Evolutionary conservation across 1,140 invertebrate genomes (phyloP).

Genomic region (Heliconius melpomene): DNA sequence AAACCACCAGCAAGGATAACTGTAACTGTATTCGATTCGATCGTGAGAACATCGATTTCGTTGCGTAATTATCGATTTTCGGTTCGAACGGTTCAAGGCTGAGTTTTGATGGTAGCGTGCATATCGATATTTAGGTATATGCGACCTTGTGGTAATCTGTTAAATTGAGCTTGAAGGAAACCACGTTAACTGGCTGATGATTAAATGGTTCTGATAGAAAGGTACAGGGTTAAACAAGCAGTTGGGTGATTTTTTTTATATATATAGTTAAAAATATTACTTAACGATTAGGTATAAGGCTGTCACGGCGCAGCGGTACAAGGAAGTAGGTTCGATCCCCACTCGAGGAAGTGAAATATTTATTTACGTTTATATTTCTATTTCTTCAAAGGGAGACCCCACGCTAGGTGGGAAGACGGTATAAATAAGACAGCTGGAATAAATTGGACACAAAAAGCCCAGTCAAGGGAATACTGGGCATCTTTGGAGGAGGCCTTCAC

Average conservation of each 20-base stretch:
- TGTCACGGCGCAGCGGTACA: too few species aligned
- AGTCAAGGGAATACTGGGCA: too few species aligned
- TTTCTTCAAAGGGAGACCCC: too few species aligned
- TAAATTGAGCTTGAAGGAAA: slow-evolving; percentile 66
- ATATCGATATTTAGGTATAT: slow-evolving; percentile 40
- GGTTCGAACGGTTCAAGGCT: slow-evolving; percentile 50
- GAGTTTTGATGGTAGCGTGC: slow-evolving; percentile 45
- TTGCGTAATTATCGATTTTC: slow-evolving; percentile 69
- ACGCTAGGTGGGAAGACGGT: too few species aligned
- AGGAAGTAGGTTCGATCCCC: too few species aligned
- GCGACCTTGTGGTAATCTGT: slow-evolving; percentile 60
- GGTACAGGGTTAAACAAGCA: slow-evolving; percentile 20
- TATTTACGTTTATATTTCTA: too few species aligned
- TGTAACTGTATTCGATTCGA: slow-evolving; percentile 61
- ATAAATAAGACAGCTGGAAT: too few species aligned
- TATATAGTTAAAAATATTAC: background rate
- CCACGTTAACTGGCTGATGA: slow-evolving; percentile 21
- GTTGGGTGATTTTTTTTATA: background rate
- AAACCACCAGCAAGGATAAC: slow-evolving; percentile 61
- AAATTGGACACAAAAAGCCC: too few species aligned
- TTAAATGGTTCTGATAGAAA: slow-evolving; percentile 29
- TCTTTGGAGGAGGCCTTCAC: too few species aligned
- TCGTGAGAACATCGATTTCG: slow-evolving; percentile 67
- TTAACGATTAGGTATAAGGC: too few species aligned
- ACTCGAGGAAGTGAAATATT: too few species aligned